Percentiles rank a stretch among this genome's conserved stretches.
Evolutionary conservation across 1,140 invertebrate species (phyloP).

Genomic region (Scylla paramamosain): DNA sequence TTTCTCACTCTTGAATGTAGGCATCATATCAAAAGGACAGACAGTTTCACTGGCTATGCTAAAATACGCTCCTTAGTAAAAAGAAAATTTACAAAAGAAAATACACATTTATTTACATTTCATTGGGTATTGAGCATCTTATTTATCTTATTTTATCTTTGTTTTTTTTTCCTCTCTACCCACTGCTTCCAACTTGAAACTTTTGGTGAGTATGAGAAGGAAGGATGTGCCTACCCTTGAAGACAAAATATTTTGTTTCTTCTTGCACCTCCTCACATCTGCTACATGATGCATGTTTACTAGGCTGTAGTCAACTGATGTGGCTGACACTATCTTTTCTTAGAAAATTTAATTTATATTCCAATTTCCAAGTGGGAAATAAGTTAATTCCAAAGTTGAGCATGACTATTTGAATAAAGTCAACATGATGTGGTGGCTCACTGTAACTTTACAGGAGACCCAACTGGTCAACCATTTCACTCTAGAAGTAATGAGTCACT

Average conservation of each 20-base stretch:
- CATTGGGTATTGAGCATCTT: slow-evolving; percentile 69
- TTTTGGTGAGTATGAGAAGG: slow-evolving; percentile 68
- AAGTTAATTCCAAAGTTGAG: not conserved
- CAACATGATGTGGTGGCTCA: not conserved
- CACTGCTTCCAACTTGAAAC: slow-evolving; percentile 74
- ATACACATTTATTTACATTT: slow-evolving; percentile 45
- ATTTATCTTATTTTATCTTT: slow-evolving; percentile 70
- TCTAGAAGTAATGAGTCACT: not conserved
- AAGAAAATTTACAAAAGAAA: slow-evolving; percentile 37
- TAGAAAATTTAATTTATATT: not conserved
- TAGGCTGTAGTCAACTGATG: not conserved
- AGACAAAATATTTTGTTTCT: slow-evolving; percentile 54
- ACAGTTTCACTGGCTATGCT: slow-evolving; percentile 37
- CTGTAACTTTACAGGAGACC: not conserved
- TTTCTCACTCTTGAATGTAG: not conserved
- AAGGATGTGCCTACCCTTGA: slow-evolving; percentile 65
- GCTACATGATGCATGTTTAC: slow-evolving; percentile 52
- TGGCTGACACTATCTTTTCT: not conserved
- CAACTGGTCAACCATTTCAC: not conserved
- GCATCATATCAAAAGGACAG: slow-evolving; percentile 61
- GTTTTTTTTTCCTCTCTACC: slow-evolving; percentile 70
- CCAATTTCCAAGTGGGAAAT: not conserved
- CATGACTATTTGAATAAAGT: not conserved
- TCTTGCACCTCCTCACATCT: slow-evolving; percentile 55
- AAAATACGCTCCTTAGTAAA: slow-evolving; percentile 46